Percentiles rank a stretch among this genome's conserved stretches.
phyloP scores from a whole-genome alignment of 2,888 invertebrate species.

The Stramonita haemastoma region DNA sequence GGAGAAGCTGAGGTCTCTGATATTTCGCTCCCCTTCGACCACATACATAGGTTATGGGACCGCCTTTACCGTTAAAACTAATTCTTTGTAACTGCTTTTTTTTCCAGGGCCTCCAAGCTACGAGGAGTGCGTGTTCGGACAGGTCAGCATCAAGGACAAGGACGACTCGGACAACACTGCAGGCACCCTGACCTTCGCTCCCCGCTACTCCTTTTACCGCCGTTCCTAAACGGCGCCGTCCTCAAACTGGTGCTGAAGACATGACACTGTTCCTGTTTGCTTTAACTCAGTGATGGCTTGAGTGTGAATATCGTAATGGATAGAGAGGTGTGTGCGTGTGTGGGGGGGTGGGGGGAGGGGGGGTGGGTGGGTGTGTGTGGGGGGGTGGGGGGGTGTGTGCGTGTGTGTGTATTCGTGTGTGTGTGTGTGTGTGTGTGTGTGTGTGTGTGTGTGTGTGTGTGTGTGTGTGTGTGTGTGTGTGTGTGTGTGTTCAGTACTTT shows the following conservation, averaged over 20 bases:
- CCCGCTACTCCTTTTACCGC: conserved; percentile 49
- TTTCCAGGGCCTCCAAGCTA: conserved; percentile 49
- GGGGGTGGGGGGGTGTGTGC: too few relatives aligned
- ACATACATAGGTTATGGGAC: too few relatives aligned
- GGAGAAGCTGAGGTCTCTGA: too few relatives aligned
- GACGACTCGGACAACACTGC: conserved; percentile 51
- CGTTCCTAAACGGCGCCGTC: not conserved
- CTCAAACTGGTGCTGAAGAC: conserved; percentile 4
- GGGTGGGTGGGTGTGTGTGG: too few relatives aligned
- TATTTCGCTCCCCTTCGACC: too few relatives aligned
- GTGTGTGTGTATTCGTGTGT: not conserved
- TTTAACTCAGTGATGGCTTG: not conserved
- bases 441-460: conserved; percentile 15
- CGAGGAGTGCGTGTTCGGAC: conserved; percentile 52
- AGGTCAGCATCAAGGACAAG: conserved; percentile 51
- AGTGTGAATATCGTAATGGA: not conserved
- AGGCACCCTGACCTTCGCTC: conserved; percentile 49
- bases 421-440: conserved; percentile 12
- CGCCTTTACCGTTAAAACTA: too few relatives aligned
- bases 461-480: not conserved
- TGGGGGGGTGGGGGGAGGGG: too few relatives aligned
- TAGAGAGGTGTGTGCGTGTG: not conserved
- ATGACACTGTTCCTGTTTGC: not conserved
- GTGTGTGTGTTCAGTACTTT: not conserved
- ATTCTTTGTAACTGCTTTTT: not conserved